phyloP scores from a whole-genome alignment of 2,888 invertebrate genomes.

The Dasypolia templi region DNA sequence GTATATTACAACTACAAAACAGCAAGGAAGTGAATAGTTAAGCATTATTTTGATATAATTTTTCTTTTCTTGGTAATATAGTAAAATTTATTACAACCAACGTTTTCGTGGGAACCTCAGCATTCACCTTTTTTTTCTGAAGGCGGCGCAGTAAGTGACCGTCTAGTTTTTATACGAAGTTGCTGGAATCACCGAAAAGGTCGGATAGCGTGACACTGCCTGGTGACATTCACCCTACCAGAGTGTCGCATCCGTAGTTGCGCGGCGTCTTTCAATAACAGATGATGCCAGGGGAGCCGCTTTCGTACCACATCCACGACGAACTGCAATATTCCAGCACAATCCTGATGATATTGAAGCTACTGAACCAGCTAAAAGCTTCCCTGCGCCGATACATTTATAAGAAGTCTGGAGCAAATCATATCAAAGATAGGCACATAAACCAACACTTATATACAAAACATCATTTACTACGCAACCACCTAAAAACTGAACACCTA shows the following conservation, averaged over 20 bases:
- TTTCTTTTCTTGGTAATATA: neutral
- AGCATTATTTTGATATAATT: neutral
- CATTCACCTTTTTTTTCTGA: neutral
- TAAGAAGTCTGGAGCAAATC: neutral
- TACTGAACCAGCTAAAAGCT: neutral
- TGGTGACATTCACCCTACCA: neutral
- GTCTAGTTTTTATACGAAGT: neutral
- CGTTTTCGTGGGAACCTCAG: neutral
- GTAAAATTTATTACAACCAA: neutral
- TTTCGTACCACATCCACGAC: neutral
- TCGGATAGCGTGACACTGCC: neutral
- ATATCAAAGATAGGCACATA: neutral
- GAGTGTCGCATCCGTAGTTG: neutral
- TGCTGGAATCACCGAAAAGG: neutral
- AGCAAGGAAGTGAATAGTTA: neutral
- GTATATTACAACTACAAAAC: neutral
- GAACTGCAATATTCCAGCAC: neutral
- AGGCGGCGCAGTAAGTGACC: neutral
- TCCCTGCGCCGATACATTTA: neutral
- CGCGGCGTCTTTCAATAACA: neutral
- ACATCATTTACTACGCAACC: conserved; percentile 21
- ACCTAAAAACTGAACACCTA: conserved; percentile 31
- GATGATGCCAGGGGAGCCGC: neutral
- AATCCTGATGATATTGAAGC: neutral
- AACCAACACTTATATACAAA: conserved; percentile 11